Evolutionary conservation across 2,888 invertebrate species (phyloP).

Genomic region (Acrobeloides nanus): DNA sequence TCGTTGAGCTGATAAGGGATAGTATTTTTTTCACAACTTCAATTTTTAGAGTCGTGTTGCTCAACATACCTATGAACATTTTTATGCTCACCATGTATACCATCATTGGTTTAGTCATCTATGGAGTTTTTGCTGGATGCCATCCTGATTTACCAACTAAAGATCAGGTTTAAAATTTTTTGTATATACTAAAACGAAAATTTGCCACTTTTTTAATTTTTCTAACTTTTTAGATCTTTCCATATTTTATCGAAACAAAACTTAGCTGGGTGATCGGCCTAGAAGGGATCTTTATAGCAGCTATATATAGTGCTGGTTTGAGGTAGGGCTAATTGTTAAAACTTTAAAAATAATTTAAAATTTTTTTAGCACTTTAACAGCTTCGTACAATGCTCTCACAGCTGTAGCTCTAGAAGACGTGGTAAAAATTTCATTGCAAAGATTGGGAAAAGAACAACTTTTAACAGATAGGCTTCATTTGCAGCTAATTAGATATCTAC

Average conservation of each 20-base stretch:
- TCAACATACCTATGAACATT: constrained; percentile 42
- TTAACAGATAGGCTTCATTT: constrained; percentile 4
- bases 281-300: constrained; percentile 35
- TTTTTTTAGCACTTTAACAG: constrained; percentile 34
- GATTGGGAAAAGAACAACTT: constrained; percentile 12
- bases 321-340: too few species aligned
- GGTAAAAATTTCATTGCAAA: constrained; percentile 12
- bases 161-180: neutral
- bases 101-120: constrained; percentile 39
- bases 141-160: constrained; percentile 25
- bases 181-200: too few species aligned
- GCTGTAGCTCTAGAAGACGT: constrained; percentile 42
- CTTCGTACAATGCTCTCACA: constrained; percentile 37
- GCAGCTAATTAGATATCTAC: constrained; percentile 22
- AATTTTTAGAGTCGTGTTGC: constrained; percentile 35
- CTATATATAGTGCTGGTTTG: constrained; percentile 21
- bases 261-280: constrained; percentile 31
- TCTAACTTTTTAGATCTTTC: too few species aligned
- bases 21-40: neutral
- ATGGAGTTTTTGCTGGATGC: constrained; percentile 35
- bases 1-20: too few species aligned
- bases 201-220: too few species aligned
- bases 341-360: neutral
- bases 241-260: constrained; percentile 36
- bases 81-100: constrained; percentile 34